These are phyloP conservation scores for Palythoa grandiflora DNA, from an alignment of 92 coral and sea anemone species.

Conservation along the genomic window DNA sequence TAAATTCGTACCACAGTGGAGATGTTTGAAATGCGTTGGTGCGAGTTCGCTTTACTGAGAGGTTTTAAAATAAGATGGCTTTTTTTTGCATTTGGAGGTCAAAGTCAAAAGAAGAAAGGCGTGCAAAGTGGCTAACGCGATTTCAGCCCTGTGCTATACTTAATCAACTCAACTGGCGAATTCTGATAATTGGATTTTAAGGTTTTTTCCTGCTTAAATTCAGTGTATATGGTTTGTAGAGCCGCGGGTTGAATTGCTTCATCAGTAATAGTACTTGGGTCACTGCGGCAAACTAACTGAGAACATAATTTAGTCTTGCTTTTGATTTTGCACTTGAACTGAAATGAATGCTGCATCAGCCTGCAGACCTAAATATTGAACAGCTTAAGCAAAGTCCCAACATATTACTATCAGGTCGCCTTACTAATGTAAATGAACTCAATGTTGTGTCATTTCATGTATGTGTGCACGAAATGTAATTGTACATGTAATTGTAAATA, in stretches of 20 bases:
- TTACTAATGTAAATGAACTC: not conserved
- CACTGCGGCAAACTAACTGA: not conserved
- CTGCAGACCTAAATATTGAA: not conserved
- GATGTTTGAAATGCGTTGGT: constrained; percentile 28
- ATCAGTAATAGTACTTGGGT: not conserved
- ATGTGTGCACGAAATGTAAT: not conserved
- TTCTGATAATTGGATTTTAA: constrained; percentile 30
- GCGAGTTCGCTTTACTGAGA: constrained; percentile 8
- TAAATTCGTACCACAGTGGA: not conserved
- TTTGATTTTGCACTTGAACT: not conserved
- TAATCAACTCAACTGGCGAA: constrained; percentile 2
- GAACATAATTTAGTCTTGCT: not conserved
- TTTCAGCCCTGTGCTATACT: not conserved
- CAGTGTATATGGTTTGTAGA: not conserved
- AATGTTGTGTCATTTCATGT: not conserved
- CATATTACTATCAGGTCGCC: not conserved
- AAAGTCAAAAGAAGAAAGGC: not conserved
- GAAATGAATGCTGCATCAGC: not conserved
- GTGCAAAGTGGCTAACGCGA: not conserved
- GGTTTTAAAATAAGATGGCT: constrained; percentile 17
- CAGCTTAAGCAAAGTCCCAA: constrained; percentile 9
- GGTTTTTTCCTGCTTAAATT: constrained; percentile 8
- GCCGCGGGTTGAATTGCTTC: constrained; percentile 6
- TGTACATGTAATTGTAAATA: constrained; percentile 12
- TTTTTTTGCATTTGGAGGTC: constrained; percentile 30